Conservation (phyloP, 64 coral and sea anemone species). For the Stichodactyla helianthus region DNA sequence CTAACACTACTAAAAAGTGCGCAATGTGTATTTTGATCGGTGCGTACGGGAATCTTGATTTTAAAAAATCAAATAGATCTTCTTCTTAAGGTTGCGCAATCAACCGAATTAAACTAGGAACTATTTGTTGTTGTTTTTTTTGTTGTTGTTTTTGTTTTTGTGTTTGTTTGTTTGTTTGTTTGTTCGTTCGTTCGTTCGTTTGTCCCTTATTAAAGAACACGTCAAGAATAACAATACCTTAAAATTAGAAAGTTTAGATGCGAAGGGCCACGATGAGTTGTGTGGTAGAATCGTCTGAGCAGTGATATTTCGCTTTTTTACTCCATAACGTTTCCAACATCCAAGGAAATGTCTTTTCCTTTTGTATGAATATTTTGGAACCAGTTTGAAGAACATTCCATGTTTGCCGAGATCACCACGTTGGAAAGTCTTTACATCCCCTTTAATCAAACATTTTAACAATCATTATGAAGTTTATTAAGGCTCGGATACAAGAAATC, state of each 20-base stretch:
- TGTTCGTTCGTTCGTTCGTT: too few species aligned
- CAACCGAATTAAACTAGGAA: too few species aligned
- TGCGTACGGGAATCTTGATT: too few species aligned
- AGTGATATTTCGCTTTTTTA: conserved; percentile 38
- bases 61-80: too few species aligned
- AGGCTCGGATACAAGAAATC: not conserved
- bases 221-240: conserved; percentile 46
- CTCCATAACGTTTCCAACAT: conserved; percentile 83
- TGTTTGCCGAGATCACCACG: conserved; percentile 83
- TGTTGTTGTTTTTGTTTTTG: too few species aligned
- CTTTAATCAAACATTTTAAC: not conserved
- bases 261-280: conserved; percentile 77
- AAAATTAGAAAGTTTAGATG: conserved; percentile 66
- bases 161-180: too few species aligned
- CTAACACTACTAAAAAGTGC: too few species aligned
- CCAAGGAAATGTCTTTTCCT: conserved; percentile 67
- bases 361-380: conserved; percentile 84
- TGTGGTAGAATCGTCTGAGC: conserved; percentile 73
- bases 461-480: not conserved
- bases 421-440: conserved; percentile 80
- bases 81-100: too few species aligned
- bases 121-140: too few species aligned
- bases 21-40: too few species aligned
- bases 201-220: not conserved
- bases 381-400: conserved; percentile 89